These are phyloP conservation scores for Lanius ludovicianus DNA, from an alignment of 2,113 vertebrate species.

Conservation along the genomic window DNA sequence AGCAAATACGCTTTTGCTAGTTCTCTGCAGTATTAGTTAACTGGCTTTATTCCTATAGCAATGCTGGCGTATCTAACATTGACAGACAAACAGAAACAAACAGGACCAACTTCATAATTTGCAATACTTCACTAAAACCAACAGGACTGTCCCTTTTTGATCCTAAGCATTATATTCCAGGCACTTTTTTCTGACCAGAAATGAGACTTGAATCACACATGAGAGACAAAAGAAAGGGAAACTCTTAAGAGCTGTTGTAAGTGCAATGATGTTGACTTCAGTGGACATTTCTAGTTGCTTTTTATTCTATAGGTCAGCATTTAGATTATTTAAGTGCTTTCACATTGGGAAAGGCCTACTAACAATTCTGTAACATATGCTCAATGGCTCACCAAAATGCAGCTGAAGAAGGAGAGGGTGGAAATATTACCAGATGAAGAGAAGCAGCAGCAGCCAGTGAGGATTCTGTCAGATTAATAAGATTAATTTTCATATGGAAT, in stretches of 20 bases:
- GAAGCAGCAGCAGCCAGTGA: background rate
- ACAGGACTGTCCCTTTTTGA: background rate
- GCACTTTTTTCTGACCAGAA: background rate
- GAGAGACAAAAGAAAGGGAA: background rate
- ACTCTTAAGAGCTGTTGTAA: background rate
- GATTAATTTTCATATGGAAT: background rate
- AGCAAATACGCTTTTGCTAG: background rate
- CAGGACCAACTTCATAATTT: background rate
- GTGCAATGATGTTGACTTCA: background rate
- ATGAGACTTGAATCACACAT: background rate
- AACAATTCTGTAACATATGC: background rate
- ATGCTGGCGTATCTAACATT: background rate
- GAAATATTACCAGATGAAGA: background rate
- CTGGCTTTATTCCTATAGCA: background rate
- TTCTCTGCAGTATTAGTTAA: conserved; percentile 2
- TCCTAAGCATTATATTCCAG: background rate
- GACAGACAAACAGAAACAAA: background rate
- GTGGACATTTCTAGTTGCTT: background rate
- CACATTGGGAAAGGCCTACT: background rate
- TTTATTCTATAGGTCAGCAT: background rate
- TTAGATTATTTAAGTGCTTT: background rate
- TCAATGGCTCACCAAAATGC: background rate
- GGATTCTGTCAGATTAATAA: background rate
- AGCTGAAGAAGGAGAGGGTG: background rate
- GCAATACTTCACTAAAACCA: background rate